phyloP scores from a whole-genome alignment of 2,888 invertebrate species.

The Agrenia bidenticulata region DNA sequence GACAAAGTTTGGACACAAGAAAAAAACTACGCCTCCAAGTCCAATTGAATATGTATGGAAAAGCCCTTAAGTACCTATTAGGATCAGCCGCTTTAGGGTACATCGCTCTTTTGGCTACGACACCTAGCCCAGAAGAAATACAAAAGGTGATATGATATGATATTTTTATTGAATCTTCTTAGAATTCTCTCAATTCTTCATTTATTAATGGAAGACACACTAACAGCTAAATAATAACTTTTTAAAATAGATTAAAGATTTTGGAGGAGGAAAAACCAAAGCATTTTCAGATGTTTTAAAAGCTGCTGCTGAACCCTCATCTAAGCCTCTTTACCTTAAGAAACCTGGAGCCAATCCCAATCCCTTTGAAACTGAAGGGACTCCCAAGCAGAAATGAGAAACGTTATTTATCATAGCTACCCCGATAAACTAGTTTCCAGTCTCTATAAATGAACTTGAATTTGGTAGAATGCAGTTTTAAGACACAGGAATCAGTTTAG shows the following conservation, averaged over 20 bases:
- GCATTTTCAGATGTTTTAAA: conserved; percentile 57
- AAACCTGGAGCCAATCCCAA: conserved; percentile 34
- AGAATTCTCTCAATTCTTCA: too few species aligned
- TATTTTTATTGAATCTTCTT: too few species aligned
- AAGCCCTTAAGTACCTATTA: conserved; percentile 60
- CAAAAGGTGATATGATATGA: conserved; percentile 53
- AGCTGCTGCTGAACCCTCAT: conserved; percentile 58
- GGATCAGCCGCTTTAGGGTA: conserved; percentile 66
- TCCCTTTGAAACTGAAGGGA: conserved; percentile 64
- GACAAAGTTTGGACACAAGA: conserved; percentile 28
- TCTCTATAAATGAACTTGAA: too few species aligned
- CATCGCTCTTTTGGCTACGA: conserved; percentile 62
- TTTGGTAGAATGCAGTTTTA: too few species aligned
- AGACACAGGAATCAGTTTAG: too few species aligned
- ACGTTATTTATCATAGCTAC: too few species aligned
- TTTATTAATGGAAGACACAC: too few species aligned
- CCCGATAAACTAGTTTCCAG: too few species aligned
- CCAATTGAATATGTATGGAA: conserved; percentile 12
- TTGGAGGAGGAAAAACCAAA: not conserved
- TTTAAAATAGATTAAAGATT: conserved; percentile 26
- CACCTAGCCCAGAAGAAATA: conserved; percentile 59
- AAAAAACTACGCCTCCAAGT: not conserved
- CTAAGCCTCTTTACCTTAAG: conserved; percentile 59
- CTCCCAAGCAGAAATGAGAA: conserved; percentile 60
- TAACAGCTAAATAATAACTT: not conserved